Conservation (phyloP, 2,888 invertebrate species). For the Salpingus planirostris region DNA sequence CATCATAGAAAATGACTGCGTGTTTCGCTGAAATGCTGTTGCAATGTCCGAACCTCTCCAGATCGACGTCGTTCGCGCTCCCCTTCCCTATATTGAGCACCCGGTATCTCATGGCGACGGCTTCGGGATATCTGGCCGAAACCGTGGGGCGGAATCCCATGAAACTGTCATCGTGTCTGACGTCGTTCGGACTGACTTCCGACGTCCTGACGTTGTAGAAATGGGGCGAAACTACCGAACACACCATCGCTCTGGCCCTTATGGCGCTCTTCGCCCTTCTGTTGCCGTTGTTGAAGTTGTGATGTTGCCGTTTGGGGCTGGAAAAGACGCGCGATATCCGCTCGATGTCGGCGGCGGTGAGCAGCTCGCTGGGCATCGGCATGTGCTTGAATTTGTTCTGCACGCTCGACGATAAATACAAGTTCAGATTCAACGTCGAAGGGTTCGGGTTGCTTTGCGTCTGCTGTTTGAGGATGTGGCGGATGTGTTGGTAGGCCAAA, state of each 20-base stretch:
- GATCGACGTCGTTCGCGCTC: slow-evolving; percentile 49
- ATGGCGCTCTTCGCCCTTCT: slow-evolving; percentile 28
- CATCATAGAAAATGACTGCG: slow-evolving; percentile 76
- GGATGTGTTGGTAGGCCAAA: slow-evolving; percentile 69
- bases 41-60: slow-evolving; percentile 59
- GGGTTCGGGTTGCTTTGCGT: slow-evolving; percentile 17
- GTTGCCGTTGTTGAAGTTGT: slow-evolving; percentile 1
- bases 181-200: slow-evolving; percentile 37
- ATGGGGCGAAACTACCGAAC: slow-evolving; percentile 50
- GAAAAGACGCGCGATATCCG: slow-evolving; percentile 38
- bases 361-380: slow-evolving; percentile 52
- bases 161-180: slow-evolving; percentile 39
- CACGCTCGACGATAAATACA: slow-evolving; percentile 23
- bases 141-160: slow-evolving; percentile 39
- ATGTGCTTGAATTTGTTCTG: slow-evolving; percentile 41
- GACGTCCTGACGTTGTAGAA: slow-evolving; percentile 36
- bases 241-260: slow-evolving; percentile 55
- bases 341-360: slow-evolving; percentile 49
- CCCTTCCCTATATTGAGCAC: slow-evolving; percentile 63
- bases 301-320: slow-evolving; percentile 32
- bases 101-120: slow-evolving; percentile 56
- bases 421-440: slow-evolving; percentile 19
- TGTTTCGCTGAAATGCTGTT: slow-evolving; percentile 63
- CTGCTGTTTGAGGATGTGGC: slow-evolving; percentile 52
- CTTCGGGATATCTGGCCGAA: slow-evolving; percentile 38